Conservation (phyloP, 2,113 vertebrate genomes). For the Pipra filicauda region DNA sequence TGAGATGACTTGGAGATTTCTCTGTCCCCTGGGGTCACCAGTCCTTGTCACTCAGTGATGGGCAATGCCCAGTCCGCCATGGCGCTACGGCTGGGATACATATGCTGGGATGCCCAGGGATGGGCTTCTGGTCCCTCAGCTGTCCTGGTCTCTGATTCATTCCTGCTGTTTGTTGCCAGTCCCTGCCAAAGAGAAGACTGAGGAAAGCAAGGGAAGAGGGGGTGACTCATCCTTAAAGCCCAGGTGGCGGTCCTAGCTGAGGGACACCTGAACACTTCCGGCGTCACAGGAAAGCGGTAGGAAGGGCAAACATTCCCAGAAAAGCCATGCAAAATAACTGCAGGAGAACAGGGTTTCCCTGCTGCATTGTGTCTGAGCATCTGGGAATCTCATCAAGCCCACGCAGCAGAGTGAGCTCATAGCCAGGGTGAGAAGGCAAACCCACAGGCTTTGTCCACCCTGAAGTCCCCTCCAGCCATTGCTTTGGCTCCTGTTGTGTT, state of each 20-base stretch:
- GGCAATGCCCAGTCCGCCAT: not conserved
- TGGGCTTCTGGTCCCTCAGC: not conserved
- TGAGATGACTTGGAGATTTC: not conserved
- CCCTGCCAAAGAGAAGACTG: conserved; percentile 15
- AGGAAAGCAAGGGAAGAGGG: not conserved
- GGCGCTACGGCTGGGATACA: not conserved
- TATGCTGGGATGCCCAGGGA: not conserved
- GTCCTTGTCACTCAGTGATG: not conserved
- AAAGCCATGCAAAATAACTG: not conserved
- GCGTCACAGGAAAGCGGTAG: conserved; percentile 20
- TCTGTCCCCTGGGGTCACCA: not conserved
- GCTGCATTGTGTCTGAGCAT: conserved; percentile 41
- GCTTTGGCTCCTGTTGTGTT: not conserved
- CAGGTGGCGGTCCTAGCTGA: conserved; percentile 54
- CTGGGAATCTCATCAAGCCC: conserved; percentile 66
- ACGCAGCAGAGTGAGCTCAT: conserved; percentile 17
- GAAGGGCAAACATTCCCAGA: conserved; percentile 31
- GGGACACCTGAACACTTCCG: conserved; percentile 54
- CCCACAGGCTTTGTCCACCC: not conserved
- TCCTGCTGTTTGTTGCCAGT: conserved; percentile 19
- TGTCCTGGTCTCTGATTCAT: conserved; percentile 19
- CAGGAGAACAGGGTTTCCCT: conserved; percentile 61
- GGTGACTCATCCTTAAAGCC: conserved; percentile 54
- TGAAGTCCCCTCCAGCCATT: not conserved
- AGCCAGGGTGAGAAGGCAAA: conserved; percentile 18